Percentiles rank a stretch among this genome's conserved stretches.
Conservation (phyloP, 2,113 vertebrate species). For the Coptodon rendalli region DNA sequence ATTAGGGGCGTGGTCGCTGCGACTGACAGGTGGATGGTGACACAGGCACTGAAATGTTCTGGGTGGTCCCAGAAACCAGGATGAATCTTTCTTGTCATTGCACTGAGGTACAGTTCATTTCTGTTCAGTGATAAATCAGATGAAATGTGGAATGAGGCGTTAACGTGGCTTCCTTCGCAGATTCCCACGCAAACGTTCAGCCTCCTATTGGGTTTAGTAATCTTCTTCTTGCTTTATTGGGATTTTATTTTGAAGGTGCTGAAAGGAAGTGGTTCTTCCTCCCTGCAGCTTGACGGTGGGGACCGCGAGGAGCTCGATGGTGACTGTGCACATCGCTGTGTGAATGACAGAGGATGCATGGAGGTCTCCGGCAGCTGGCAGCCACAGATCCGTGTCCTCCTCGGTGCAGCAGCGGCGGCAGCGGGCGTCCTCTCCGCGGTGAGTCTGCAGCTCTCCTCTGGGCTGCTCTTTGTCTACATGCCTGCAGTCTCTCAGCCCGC, state of each 20-base stretch:
- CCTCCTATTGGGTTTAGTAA: background rate
- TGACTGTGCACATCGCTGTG: slow-evolving; percentile 3
- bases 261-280: background rate
- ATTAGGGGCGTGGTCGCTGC: background rate
- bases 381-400: background rate
- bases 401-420: background rate
- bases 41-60: background rate
- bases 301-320: background rate
- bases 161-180: background rate
- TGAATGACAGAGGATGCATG: background rate
- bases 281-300: background rate
- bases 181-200: background rate
- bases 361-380: background rate
- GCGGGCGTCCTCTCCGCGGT: background rate
- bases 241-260: slow-evolving; percentile 24
- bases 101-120: background rate
- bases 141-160: background rate
- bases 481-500: background rate
- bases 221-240: background rate
- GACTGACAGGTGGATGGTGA: background rate
- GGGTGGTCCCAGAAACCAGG: background rate
- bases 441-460: background rate
- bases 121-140: background rate
- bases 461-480: background rate
- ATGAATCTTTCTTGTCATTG: background rate